Base-by-base conservation (phyloP, 1,140 invertebrate species). In the Augochlora pura region DNA sequence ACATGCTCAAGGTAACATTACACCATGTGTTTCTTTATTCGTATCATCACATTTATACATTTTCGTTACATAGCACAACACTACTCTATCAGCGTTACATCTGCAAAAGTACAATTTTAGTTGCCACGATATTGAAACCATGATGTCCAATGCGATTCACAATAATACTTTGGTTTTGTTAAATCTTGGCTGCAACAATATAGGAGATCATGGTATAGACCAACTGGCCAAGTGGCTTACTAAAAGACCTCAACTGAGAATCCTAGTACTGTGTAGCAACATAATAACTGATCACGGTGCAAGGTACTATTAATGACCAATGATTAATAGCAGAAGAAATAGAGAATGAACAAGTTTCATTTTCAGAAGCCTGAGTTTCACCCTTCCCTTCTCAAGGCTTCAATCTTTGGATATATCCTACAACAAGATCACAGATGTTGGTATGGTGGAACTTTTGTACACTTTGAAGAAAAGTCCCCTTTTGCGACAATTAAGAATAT, bases 21-120 rank as follows among this genome's bases (percentile, higher is more conserved):
- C 18, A 60, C 72, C 52, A 32, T 16, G 10, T 23, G 8, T 76
- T 52, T 63, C 74, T 59, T 52, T 73, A 59, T 42, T 73, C 42
- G 10, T 79, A n/a, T 49, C 59, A n/a, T 60, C 14, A 60, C 3
- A 52, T 18, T 52, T 3, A 18, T 14, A 3, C 8, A 27, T 64
- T 60, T 76, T 23, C 76, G 69, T 69, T 38, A 46, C 70, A 8
- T 76, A 93, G 92, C 42, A 87, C 8, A 95, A 95, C 79, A 77
- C 71, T 0, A 90, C 87, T 16, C 87, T 95, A 42, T 88, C 91
- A 2, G 94, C 94, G 82, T 81, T 95, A 21, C 93, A 94, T 88
- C 88, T 94, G 14, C 94, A 94, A 86, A 95, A 95, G 78, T 95
- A 94, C 76, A 85, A 92, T 77, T 93, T 95, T 27, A 92, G 92